Percentiles rank a stretch among this genome's conserved stretches.
These are phyloP conservation scores for Sorex fumeus DNA, from an alignment of 2,113 vertebrate genomes.

Conservation along the genomic window DNA sequence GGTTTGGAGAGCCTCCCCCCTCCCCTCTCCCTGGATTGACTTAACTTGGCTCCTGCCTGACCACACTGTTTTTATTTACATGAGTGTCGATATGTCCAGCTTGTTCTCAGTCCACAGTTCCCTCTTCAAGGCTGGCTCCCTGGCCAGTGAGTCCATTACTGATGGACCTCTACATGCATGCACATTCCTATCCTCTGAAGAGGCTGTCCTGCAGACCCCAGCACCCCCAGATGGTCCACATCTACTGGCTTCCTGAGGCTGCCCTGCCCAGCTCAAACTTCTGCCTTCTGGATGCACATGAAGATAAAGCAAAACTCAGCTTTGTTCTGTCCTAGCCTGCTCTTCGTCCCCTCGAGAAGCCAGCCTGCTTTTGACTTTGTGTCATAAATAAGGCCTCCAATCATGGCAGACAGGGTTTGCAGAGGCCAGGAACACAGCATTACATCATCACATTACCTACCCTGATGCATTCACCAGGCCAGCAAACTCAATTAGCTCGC, in stretches of 20 bases:
- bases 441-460: slow-evolving; percentile 72
- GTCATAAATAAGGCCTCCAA: slow-evolving; percentile 58
- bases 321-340: background rate
- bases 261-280: background rate
- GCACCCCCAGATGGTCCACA: too few species aligned
- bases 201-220: background rate
- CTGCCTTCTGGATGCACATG: background rate
- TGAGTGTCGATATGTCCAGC: background rate
- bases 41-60: background rate
- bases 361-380: background rate
- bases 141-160: too few species aligned
- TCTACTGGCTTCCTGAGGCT: background rate
- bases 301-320: background rate
- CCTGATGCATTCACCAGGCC: slow-evolving; percentile 73
- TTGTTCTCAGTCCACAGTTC: background rate
- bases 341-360: background rate
- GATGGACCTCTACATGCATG: background rate
- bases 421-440: slow-evolving; percentile 60
- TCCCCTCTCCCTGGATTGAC: background rate
- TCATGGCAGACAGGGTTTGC: slow-evolving; percentile 38
- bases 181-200: background rate
- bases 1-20: background rate
- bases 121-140: background rate
- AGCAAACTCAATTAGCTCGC: slow-evolving; percentile 71
- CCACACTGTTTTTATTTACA: background rate